A percentile compares a stretch with the other conserved stretches of the same genome.
Conservation (phyloP, 2,888 invertebrate species). For the Oegoconia quadripuncta region DNA sequence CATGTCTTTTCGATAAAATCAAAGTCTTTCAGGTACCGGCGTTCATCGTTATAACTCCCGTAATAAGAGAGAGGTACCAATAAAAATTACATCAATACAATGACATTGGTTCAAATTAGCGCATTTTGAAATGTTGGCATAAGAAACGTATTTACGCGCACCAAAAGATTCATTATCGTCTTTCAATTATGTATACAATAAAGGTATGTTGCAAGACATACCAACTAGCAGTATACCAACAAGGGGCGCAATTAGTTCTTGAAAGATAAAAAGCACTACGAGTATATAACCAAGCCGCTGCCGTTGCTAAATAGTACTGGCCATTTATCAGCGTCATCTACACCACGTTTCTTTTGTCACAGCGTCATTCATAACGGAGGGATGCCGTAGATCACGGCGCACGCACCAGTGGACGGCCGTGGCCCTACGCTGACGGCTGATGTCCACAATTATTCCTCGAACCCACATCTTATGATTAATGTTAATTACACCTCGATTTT, state of each 20-base stretch:
- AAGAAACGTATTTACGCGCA: too few species aligned
- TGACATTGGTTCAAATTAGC: too few species aligned
- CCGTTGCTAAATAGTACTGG: slow-evolving; percentile 33
- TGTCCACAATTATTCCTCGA: slow-evolving; percentile 58
- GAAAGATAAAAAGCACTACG: slow-evolving; percentile 30
- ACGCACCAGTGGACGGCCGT: slow-evolving; percentile 27
- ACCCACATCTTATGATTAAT: slow-evolving; percentile 67
- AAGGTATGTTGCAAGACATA: slow-evolving; percentile 9
- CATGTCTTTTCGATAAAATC: too few species aligned
- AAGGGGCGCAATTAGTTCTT: slow-evolving; percentile 36
- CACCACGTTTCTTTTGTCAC: slow-evolving; percentile 53
- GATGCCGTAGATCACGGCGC: slow-evolving; percentile 25
- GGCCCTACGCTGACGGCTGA: slow-evolving; percentile 38
- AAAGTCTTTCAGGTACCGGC: too few species aligned
- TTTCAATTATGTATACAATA: not conserved
- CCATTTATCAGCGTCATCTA: slow-evolving; percentile 53
- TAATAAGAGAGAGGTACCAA: too few species aligned
- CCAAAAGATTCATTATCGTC: too few species aligned
- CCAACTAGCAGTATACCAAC: slow-evolving; percentile 11
- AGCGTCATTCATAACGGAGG: slow-evolving; percentile 42
- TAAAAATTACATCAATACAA: too few species aligned
- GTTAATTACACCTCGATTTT: slow-evolving; percentile 68
- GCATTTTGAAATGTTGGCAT: too few species aligned
- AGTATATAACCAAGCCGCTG: slow-evolving; percentile 24
- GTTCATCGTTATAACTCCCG: too few species aligned